These are phyloP conservation scores for Phymastichus coffea DNA, from an alignment of 1,140 invertebrate genomes.

Conservation along the genomic window DNA sequence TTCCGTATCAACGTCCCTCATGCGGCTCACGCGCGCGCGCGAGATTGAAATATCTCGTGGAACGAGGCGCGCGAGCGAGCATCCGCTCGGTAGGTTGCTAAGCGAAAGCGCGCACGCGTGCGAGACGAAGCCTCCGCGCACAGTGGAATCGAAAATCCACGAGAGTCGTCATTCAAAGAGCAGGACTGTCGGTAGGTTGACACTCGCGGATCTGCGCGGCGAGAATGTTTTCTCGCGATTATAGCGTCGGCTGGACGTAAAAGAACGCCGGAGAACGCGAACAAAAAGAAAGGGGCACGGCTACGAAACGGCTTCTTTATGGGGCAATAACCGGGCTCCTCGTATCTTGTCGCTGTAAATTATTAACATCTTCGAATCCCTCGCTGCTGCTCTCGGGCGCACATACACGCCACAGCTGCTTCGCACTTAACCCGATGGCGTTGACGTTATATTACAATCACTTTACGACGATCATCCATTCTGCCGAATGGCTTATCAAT, in stretches of 20 bases:
- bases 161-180: too few species aligned
- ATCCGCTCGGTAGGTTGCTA: constrained; percentile 3
- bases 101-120: too few species aligned
- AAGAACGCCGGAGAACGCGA: neutral
- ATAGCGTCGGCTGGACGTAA: neutral
- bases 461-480: neutral
- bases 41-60: constrained; percentile 22
- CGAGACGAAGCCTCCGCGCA: neutral
- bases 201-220: too few species aligned
- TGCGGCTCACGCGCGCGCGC: neutral
- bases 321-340: constrained; percentile 41
- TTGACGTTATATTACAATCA: constrained; percentile 6
- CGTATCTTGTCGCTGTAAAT: constrained; percentile 49
- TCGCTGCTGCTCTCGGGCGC: constrained; percentile 15
- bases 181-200: too few species aligned
- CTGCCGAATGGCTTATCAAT: too few species aligned
- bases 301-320: constrained; percentile 43
- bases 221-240: too few species aligned
- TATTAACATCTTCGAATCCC: constrained; percentile 42
- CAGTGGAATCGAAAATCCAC: too few species aligned
- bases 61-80: neutral
- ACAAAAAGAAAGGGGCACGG: constrained; percentile 26
- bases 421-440: neutral
- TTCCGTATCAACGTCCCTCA: neutral
- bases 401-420: neutral